Conservation (phyloP, 2,888 invertebrate species). For the Acrobasis suavella region DNA sequence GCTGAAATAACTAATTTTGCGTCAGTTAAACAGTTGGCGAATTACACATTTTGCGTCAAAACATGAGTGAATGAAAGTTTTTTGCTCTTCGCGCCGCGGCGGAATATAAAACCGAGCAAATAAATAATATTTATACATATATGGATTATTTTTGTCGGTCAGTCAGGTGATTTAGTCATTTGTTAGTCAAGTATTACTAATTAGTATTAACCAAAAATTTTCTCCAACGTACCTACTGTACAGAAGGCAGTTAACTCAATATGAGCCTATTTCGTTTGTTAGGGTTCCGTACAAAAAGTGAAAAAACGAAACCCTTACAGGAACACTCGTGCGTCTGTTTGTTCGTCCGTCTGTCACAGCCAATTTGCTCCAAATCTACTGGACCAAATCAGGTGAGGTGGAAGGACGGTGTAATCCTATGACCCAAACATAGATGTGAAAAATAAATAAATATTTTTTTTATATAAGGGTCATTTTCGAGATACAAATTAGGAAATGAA, state of each 20-base stretch:
- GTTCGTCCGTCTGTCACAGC: no score
- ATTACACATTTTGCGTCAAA: not conserved
- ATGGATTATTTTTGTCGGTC: not conserved
- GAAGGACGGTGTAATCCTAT: no score
- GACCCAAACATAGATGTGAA: no score
- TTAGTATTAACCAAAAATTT: not conserved
- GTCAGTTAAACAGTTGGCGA: not conserved
- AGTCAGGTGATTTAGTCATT: constrained; percentile 1
- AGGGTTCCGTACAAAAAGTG: no score
- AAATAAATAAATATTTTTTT: no score
- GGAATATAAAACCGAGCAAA: constrained; percentile 14
- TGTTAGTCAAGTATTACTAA: constrained; percentile 7
- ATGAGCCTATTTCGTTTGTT: no score
- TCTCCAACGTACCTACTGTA: not conserved
- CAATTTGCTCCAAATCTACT: no score
- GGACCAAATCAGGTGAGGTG: no score
- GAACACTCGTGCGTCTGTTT: no score
- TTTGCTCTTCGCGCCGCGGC: constrained; percentile 6
- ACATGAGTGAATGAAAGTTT: not conserved
- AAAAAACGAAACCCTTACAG: no score
- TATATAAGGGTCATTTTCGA: no score
- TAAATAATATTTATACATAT: constrained; percentile 15
- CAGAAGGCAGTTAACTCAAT: not conserved
- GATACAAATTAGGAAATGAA: no score
- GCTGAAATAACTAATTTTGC: not conserved